Evolutionary conservation across 2,888 invertebrate genomes (phyloP).

Genomic region (Limenitis arthemis): DNA sequence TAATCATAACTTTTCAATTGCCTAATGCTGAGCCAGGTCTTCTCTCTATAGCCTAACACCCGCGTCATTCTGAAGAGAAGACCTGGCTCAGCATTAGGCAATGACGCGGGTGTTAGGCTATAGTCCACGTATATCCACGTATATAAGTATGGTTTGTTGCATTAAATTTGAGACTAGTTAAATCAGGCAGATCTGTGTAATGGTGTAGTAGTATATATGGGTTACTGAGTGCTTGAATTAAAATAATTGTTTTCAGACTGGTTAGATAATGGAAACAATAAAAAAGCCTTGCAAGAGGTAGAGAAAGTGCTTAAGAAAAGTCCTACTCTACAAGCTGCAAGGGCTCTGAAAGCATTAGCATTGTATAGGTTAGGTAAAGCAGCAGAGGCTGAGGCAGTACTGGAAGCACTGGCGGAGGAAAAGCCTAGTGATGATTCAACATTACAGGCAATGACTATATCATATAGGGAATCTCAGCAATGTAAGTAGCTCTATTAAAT

Average conservation of each 20-base stretch:
- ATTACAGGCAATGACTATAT: constrained; percentile 95
- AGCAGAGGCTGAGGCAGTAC: constrained; percentile 81
- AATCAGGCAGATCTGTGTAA: too few species aligned
- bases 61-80: too few species aligned
- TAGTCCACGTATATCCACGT: too few species aligned
- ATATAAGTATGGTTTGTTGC: too few species aligned
- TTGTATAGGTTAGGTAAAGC: constrained; percentile 89
- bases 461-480: constrained; percentile 93
- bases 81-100: too few species aligned
- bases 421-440: constrained; percentile 93
- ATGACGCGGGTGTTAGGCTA: too few species aligned
- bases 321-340: constrained; percentile 89
- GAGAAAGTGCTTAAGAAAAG: constrained; percentile 97
- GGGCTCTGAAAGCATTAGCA: constrained; percentile 93
- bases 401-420: constrained; percentile 84
- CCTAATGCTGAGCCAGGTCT: too few species aligned
- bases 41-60: too few species aligned
- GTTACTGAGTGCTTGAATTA: too few species aligned
- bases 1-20: too few species aligned
- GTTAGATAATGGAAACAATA: constrained; percentile 95
- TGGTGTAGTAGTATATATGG: too few species aligned
- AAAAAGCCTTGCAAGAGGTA: constrained; percentile 96
- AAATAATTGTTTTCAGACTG: constrained; percentile 76
- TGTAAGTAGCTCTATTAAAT: constrained; percentile 71
- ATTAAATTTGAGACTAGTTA: too few species aligned